Base-by-base conservation (phyloP, 2,797 vertebrate species). In the Lacerta viridis region DNA sequence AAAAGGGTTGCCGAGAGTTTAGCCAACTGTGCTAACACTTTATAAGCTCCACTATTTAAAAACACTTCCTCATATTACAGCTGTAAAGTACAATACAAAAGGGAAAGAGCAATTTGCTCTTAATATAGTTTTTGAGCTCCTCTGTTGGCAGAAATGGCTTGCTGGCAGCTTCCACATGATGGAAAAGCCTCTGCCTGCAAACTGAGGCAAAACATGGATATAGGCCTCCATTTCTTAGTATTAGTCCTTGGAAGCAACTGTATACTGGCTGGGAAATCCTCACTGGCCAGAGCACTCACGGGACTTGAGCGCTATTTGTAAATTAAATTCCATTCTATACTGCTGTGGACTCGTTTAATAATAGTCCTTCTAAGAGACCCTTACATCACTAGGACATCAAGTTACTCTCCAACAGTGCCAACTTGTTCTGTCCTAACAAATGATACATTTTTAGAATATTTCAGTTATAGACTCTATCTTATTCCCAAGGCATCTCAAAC, bases 111-210 rank as follows among this genome's bases (percentile, higher is more conserved):
- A 92, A 86, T 82, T 85, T 72, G 59, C 43, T 90, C 55, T 50
- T 69, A 77, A 36, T 74, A 91, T 39, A 2, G 7, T 90, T 82
- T 88, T 88, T 87, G 89, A 90, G 86, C 80, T 90, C 81, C 64
- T 90, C 68, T 91, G 72, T 86, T 95, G 92, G 93, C 93, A 94
- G 86, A 91, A 91, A 84, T 83, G 1, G 4, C 91, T 66, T 91
- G 18, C 72, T 93, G 94, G 91, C 93, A 93, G 82, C 15, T 11
- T 86, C 23, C 74, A 89, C 92, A 79, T 87, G 90, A 93, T 2
- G 77, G 87, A 92, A 91, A 93, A 43, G 43, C 84, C 91, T 95
- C 81, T 69, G 0, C 88, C 88, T 92, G 91, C 83, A 93, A 93
- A 83, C 61, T 92, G 64, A 78, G 64, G 11, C 7, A 69, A 55